A percentile compares a stretch with the other conserved stretches of the same genome.
Conservation (phyloP, 2,797 vertebrate genomes). For the Anisognathus igniventris region DNA sequence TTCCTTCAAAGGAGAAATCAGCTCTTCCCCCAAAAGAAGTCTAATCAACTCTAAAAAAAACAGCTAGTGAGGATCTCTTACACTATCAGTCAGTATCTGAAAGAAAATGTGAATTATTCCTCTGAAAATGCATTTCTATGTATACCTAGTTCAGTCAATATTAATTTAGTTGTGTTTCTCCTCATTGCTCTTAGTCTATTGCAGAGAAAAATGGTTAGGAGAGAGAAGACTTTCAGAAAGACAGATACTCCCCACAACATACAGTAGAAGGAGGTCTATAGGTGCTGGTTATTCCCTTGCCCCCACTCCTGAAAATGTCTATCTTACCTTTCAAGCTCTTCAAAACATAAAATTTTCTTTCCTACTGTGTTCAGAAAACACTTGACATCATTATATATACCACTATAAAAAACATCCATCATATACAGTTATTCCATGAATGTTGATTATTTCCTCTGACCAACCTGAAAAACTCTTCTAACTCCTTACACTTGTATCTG, state of each 20-base stretch:
- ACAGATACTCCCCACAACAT: background rate
- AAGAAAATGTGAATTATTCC: background rate
- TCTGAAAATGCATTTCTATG: background rate
- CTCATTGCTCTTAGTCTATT: background rate
- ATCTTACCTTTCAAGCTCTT: background rate
- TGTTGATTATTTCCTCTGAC: slow-evolving; percentile 3
- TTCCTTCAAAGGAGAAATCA: background rate
- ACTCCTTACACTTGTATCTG: background rate
- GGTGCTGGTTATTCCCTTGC: background rate
- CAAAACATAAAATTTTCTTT: background rate
- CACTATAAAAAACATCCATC: background rate
- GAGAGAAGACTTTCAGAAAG: background rate
- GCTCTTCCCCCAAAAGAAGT: background rate
- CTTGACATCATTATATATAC: background rate
- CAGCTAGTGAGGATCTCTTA: background rate
- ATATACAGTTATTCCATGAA: background rate
- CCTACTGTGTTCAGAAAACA: background rate
- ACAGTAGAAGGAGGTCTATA: background rate
- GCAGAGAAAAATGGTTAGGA: background rate
- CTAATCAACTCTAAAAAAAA: background rate
- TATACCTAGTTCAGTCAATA: background rate
- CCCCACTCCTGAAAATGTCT: background rate
- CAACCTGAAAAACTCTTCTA: background rate
- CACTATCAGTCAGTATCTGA: background rate
- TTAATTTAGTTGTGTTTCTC: background rate